phyloP scores from a whole-genome alignment of 2,888 invertebrate species.

The Caprella mutica region DNA sequence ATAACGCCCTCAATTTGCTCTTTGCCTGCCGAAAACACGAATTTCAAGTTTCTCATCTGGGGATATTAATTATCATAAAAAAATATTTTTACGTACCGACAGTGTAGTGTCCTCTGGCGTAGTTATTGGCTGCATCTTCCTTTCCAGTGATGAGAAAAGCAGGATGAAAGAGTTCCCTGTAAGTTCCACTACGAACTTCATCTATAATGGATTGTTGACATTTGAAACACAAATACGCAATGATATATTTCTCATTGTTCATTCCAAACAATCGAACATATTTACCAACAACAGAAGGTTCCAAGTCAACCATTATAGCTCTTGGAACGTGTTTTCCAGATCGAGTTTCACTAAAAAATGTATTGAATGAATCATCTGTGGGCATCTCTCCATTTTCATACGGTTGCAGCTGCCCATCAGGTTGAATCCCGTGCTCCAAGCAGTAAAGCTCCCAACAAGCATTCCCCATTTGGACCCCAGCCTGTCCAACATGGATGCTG shows the following conservation, averaged over 20 bases:
- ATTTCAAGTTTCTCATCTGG: neutral
- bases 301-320: constrained; percentile 73
- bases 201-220: constrained; percentile 39
- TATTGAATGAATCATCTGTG: constrained; percentile 45
- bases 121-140: constrained; percentile 95
- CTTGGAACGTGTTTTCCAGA: constrained; percentile 80
- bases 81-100: neutral
- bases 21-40: constrained; percentile 36
- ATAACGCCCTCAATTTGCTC: constrained; percentile 37
- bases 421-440: constrained; percentile 46
- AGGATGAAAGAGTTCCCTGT: constrained; percentile 91
- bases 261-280: neutral
- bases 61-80: no score
- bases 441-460: no score
- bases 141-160: constrained; percentile 93
- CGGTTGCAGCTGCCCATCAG: constrained; percentile 40
- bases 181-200: constrained; percentile 85
- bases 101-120: constrained; percentile 94
- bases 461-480: no score
- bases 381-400: constrained; percentile 35
- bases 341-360: constrained; percentile 56
- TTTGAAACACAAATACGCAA: no score
- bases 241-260: no score
- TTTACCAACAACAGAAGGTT: constrained; percentile 75
- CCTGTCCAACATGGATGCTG: constrained; percentile 44